Conservation (phyloP, 2,797 vertebrate species). For the Bufotes viridis region DNA sequence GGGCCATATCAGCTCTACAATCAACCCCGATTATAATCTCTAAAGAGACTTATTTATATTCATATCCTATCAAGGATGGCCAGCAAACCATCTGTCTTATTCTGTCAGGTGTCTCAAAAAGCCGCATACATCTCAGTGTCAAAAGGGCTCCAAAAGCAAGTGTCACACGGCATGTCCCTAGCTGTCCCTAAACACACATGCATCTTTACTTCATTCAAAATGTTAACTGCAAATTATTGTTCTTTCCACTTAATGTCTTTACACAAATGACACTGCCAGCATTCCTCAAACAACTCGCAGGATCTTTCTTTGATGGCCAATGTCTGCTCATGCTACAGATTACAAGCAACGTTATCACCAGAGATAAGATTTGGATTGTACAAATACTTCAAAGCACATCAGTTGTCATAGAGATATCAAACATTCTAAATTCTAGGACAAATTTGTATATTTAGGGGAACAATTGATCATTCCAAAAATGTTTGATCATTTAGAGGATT, state of each 20-base stretch:
- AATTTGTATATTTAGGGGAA: constrained; percentile 1
- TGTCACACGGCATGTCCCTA: background rate
- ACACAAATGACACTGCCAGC: constrained; percentile 43
- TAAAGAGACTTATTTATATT: constrained; percentile 31
- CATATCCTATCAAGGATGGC: constrained; percentile 26
- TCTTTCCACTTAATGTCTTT: constrained; percentile 39
- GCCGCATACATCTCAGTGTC: constrained; percentile 14
- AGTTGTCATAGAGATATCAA: constrained; percentile 38
- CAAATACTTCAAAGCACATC: constrained; percentile 56
- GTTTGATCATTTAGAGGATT: background rate
- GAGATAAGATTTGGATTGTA: constrained; percentile 51
- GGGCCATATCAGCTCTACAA: constrained; percentile 24
- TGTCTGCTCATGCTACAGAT: constrained; percentile 37
- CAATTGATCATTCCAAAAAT: background rate
- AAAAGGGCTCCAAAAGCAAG: constrained; percentile 24
- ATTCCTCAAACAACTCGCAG: constrained; percentile 36
- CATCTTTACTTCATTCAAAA: constrained; percentile 39
- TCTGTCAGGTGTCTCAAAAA: constrained; percentile 23
- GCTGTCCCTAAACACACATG: constrained; percentile 12
- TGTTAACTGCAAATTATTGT: constrained; percentile 46
- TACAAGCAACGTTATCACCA: constrained; percentile 56
- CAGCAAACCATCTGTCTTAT: constrained; percentile 27
- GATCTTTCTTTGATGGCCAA: constrained; percentile 46
- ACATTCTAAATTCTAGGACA: constrained; percentile 30
- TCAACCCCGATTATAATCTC: constrained; percentile 16